phyloP scores from a whole-genome alignment of 2,113 vertebrate genomes.

The Podilymbus podiceps region DNA sequence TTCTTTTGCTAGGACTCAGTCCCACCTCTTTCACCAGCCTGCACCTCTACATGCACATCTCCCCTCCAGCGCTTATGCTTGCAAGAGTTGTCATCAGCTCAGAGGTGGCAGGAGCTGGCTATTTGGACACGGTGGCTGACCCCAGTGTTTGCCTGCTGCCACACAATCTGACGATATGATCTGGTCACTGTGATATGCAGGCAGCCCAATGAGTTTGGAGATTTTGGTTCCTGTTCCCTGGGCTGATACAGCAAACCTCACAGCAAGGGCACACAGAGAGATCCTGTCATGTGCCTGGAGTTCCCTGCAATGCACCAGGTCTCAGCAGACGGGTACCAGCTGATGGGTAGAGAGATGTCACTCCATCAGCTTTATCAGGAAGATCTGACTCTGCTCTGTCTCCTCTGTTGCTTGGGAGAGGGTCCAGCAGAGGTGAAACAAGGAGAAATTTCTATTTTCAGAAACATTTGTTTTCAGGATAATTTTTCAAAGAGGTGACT shows the following conservation, averaged over 20 bases:
- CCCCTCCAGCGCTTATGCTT: background rate
- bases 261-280: background rate
- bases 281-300: background rate
- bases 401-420: background rate
- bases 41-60: rapidly evolving
- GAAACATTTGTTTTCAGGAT: background rate
- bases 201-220: background rate
- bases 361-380: background rate
- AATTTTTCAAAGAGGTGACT: background rate
- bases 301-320: conserved; percentile 12
- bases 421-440: background rate
- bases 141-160: background rate
- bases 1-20: background rate
- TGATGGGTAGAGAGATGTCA: background rate
- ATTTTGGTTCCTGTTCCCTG: background rate
- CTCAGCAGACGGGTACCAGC: background rate
- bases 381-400: background rate
- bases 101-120: background rate
- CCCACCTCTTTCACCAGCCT: background rate
- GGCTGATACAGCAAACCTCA: background rate
- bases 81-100: background rate
- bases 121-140: background rate
- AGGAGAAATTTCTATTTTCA: background rate
- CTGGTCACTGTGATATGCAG: background rate
- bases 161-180: background rate